Evolutionary conservation across 2,113 vertebrate species (phyloP).

Genomic region (Sporophila hypoxantha): DNA sequence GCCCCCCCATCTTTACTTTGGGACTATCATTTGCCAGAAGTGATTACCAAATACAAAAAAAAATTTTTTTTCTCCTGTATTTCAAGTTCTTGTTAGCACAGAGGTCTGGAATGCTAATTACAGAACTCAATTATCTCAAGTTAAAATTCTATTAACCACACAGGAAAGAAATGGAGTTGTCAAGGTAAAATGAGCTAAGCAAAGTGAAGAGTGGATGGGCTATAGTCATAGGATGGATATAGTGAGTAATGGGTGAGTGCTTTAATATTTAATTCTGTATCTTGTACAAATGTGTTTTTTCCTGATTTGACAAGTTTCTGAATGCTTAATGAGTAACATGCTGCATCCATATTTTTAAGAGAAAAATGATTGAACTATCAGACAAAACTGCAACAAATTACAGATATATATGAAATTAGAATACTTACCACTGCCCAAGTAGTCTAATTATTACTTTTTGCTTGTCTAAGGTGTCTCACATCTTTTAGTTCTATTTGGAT

Average conservation of each 20-base stretch:
- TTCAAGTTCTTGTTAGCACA: not conserved
- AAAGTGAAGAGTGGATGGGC: not conserved
- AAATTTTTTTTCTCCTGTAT: not conserved
- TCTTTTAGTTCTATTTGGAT: not conserved
- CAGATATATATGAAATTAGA: not conserved
- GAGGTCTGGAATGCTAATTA: slow-evolving; percentile 21
- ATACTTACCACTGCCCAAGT: not conserved
- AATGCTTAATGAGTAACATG: not conserved
- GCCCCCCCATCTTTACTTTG: not conserved
- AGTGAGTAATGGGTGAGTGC: not conserved
- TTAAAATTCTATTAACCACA: slow-evolving; percentile 5
- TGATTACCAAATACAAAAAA: not conserved
- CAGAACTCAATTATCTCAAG: not conserved
- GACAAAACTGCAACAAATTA: not conserved
- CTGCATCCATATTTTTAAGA: not conserved
- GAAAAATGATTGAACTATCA: not conserved
- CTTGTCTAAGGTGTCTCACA: not conserved
- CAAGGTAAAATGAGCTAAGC: not conserved
- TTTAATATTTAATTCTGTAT: not conserved
- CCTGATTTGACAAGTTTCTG: not conserved
- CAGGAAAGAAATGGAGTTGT: not conserved
- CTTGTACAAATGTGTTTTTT: not conserved
- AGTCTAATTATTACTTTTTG: not conserved
- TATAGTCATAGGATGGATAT: not conserved
- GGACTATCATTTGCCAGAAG: not conserved